Percentiles rank a stretch among this genome's conserved stretches.
phyloP scores from a whole-genome alignment of 1,140 invertebrate species.

The Penaeus indicus region DNA sequence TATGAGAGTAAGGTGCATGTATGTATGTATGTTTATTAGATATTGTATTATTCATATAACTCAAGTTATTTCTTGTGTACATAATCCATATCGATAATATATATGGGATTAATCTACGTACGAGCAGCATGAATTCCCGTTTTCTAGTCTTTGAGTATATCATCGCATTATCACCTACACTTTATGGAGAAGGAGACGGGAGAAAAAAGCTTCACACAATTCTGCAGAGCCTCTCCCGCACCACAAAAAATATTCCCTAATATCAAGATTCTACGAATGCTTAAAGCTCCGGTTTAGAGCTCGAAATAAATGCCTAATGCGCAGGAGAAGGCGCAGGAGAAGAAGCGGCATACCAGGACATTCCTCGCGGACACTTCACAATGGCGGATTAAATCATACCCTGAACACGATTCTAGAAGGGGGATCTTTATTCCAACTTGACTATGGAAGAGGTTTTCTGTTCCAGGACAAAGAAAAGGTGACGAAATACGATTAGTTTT shows the following conservation, averaged over 20 bases:
- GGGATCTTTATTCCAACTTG: slow-evolving; percentile 9
- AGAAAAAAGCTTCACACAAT: too few species aligned
- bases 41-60: neutral
- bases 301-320: neutral
- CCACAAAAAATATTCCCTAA: too few species aligned
- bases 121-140: too few species aligned
- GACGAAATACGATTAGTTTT: slow-evolving; percentile 39
- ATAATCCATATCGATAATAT: neutral
- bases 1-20: neutral
- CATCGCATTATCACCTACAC: too few species aligned
- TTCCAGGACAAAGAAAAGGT: slow-evolving; percentile 35
- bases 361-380: slow-evolving; percentile 36
- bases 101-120: neutral
- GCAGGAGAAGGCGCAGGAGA: slow-evolving; percentile 15
- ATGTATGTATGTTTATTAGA: neutral
- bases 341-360: slow-evolving; percentile 26
- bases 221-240: too few species aligned
- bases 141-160: too few species aligned
- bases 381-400: slow-evolving; percentile 50
- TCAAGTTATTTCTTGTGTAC: slow-evolving; percentile 6
- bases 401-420: slow-evolving; percentile 25
- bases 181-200: too few species aligned
- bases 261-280: too few species aligned
- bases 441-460: slow-evolving; percentile 22
- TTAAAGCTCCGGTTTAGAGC: neutral